Base-by-base conservation (phyloP, 2,797 vertebrate species). In the Novumbra hubbsi region DNA sequence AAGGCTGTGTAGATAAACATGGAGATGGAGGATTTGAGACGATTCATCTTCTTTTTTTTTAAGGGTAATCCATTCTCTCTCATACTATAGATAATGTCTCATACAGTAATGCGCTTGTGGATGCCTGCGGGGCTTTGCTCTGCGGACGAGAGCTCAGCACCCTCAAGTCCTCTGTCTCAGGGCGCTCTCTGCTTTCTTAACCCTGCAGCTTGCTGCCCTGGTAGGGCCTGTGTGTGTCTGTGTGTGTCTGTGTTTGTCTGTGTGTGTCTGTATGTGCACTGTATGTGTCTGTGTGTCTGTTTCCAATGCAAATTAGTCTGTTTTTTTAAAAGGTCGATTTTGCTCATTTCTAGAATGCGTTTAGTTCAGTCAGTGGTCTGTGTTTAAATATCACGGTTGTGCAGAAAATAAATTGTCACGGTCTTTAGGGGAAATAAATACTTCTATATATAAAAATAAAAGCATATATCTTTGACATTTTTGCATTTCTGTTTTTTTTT, bases 11-110 rank as follows among this genome's bases (percentile, higher is more conserved):
- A 38, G 17, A 45, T 67, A 24, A 41, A 67, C 32, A 21, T 7
- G 32, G 32, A 66, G 30, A 67, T 67, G 65, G 3, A 34, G 65
- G 65, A 67, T 67, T 57, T 68, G 64, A 77, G 73, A 72, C 4
- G 24, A 34, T 38, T 32, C 41, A n/a, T 75, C 49, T 2, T 75
- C 49, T 2, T 57, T 24, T 24, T 11, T 21, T 11, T 21, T 17
- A 49, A 30, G 75, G 7, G 8, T 21, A 34, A 55, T 62, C 50
- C 14, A 5, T 32, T 60, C 30, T 41, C 68, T 50, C 17, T 16
- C 41, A 57, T 57, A 57, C 55, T 21, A 21, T 57, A 57, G 55
- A 57, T 21, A 21, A 57, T 45, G 41, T 34, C 50, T 55, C 50
- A n/a, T 8, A 55, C 19, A 55, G 19, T 57, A 57, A 24, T 21